phyloP scores from a whole-genome alignment of 2,113 vertebrate species.

The Salminus brasiliensis region DNA sequence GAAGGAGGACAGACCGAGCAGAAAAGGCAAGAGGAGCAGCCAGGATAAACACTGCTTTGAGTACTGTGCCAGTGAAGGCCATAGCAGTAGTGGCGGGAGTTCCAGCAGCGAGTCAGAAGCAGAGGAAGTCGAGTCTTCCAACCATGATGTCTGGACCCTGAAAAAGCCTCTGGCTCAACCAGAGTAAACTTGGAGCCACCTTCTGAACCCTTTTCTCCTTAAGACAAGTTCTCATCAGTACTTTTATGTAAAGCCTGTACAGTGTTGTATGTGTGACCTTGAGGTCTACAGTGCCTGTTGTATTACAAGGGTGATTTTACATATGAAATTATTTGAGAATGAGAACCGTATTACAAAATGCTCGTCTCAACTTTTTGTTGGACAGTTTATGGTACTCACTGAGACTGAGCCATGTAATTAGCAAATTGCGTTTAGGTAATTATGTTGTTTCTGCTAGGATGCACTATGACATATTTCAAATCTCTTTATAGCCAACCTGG shows the following conservation, averaged over 20 bases:
- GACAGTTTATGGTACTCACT: background rate
- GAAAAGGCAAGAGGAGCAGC: constrained; percentile 41
- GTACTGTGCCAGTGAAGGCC: constrained; percentile 55
- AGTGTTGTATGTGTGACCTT: constrained; percentile 1
- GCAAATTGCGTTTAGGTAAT: background rate
- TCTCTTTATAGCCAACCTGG: too few species aligned
- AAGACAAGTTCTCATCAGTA: background rate
- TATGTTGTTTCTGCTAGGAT: too few species aligned
- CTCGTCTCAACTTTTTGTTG: background rate
- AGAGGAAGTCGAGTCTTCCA: constrained; percentile 58
- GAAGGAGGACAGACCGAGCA: constrained; percentile 46
- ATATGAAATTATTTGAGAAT: background rate
- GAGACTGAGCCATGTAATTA: background rate
- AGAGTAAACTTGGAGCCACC: constrained; percentile 44
- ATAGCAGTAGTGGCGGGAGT: constrained; percentile 57
- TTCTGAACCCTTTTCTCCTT: background rate
- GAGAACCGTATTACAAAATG: background rate
- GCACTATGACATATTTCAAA: too few species aligned
- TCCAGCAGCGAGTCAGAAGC: constrained; percentile 66
- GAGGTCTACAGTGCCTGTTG: constrained; percentile 9
- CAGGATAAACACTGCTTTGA: constrained; percentile 63
- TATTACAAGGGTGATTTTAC: background rate
- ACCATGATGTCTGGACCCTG: constrained; percentile 64
- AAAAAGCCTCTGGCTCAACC: constrained; percentile 41
- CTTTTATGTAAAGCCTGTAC: background rate